Base-by-base conservation (phyloP, 1,140 invertebrate species). In the Temnothorax longispinosus region DNA sequence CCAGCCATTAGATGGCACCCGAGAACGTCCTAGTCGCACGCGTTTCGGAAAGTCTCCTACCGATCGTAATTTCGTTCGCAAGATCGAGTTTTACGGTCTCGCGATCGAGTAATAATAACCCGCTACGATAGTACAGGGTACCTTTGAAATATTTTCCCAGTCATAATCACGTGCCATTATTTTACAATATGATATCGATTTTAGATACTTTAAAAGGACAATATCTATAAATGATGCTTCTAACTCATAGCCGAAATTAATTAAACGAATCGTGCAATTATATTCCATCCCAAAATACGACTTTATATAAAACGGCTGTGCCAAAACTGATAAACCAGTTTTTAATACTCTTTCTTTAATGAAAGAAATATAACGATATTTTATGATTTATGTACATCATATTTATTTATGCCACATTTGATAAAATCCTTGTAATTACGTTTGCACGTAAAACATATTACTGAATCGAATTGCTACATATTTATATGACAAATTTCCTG, bases 91-190 rank as follows among this genome's bases (percentile, higher is more conserved):
- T 84, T 84, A 84, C 80, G 54, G 18, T 74, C 54, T 60, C 69
- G 27, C 69, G 80, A 84, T 62, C 80, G 80, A 32, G 69, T 84
- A 84, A 84, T 82, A 82, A 82, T 84, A 84, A 75, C 80, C 52
- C 54, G 69, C 41, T 84, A 44, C 54, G 80, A 75, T 74, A 47
- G 41, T 58, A 27, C 54, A 8, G 41, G n/a, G 27, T 74, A 27
- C 11, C 41, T 38, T 62, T 84, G 69, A 84, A 84, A 84, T 84
- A 84, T 84, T 62, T 75, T 84, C 18, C 69, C 80, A 60, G 41
- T 84, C 54, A 84, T 84, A 84, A 84, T 84, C 69, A 75, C 80
- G 54, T n/a, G 69, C 54, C 80, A 60, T 84, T 84, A 84, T 75
- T 74, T 84, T 56, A 32, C 69, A 27, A 75, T 74, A 82, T 54